phyloP scores from a whole-genome alignment of 2,797 vertebrate species.

The Muraenolepis orangiensis region DNA sequence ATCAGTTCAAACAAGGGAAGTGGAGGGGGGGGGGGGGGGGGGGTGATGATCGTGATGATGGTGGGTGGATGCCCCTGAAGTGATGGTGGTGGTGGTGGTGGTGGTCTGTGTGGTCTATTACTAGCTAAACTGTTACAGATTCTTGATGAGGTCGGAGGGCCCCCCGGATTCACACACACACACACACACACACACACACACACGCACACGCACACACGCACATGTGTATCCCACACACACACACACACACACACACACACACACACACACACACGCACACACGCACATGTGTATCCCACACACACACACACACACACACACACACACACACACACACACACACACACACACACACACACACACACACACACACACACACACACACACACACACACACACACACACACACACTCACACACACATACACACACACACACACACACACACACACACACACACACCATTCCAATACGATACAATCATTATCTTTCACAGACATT shows the following conservation, averaged over 20 bases:
- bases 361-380: no score
- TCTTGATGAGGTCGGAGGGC: background rate
- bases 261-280: background rate
- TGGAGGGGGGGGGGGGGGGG: no score
- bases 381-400: no score
- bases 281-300: no score
- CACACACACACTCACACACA: no score
- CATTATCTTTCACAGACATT: background rate
- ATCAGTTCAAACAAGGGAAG: background rate
- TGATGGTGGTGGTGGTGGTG: slow-evolving; percentile 7
- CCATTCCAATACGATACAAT: background rate
- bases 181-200: no score
- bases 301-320: background rate
- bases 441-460: background rate
- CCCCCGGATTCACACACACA: no score
- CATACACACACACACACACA: no score
- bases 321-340: background rate
- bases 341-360: no score
- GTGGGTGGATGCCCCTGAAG: no score
- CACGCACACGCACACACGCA: no score
- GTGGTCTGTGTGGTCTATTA: slow-evolving; percentile 2
- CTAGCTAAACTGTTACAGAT: background rate
- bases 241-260: background rate
- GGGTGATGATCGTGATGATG: background rate
- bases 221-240: no score